These are phyloP conservation scores for Heliornis fulica DNA, from an alignment of 2,113 vertebrate genomes.

Conservation along the genomic window DNA sequence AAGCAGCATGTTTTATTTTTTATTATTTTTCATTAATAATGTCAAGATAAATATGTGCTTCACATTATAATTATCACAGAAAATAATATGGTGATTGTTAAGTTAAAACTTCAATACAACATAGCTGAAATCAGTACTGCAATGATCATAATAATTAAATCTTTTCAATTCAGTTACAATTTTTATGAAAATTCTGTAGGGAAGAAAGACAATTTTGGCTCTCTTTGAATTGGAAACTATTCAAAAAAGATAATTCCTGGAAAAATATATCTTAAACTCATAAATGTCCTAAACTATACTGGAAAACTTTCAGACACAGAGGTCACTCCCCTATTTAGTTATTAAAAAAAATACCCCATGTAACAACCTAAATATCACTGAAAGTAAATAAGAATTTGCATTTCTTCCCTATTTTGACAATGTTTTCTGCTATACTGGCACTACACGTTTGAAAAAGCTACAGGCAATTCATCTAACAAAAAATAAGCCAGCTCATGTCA, in stretches of 20 bases:
- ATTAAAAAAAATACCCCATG: neutral
- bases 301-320: neutral
- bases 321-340: neutral
- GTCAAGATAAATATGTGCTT: neutral
- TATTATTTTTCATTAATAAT: neutral
- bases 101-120: neutral
- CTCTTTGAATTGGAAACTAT: neutral
- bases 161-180: neutral
- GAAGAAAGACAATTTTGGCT: neutral
- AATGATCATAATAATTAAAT: neutral
- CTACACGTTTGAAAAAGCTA: neutral
- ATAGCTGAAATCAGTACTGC: neutral
- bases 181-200: slow-evolving; percentile 7
- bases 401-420: neutral
- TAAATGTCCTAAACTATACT: neutral
- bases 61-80: neutral
- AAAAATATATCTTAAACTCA: neutral
- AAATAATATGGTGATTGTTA: neutral
- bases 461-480: neutral
- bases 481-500: neutral
- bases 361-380: neutral
- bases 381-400: neutral
- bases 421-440: neutral
- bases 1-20: neutral
- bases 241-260: neutral